Percentiles rank a stretch among this genome's conserved stretches.
Conservation (phyloP, 2,797 vertebrate species). For the Miichthys miiuy region DNA sequence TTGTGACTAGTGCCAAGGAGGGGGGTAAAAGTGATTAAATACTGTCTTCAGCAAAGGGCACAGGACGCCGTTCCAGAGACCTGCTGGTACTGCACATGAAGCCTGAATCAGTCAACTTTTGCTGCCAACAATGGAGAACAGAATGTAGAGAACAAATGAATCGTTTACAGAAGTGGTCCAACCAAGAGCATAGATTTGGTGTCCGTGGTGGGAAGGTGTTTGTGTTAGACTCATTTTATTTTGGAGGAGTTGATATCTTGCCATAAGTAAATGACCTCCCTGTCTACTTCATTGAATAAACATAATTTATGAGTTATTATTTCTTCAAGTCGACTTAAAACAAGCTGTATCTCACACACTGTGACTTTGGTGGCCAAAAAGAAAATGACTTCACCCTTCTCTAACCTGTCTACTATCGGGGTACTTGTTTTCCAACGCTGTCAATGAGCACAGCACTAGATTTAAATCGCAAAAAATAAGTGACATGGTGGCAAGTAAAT, state of each 20-base stretch:
- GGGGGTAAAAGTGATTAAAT: slow-evolving; percentile 41
- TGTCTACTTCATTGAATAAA: background rate
- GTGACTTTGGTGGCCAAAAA: too few relatives aligned
- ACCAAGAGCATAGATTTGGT: background rate
- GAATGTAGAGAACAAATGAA: background rate
- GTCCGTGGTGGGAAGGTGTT: background rate
- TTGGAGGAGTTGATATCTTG: background rate
- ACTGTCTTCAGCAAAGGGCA: slow-evolving; percentile 58
- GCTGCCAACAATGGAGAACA: slow-evolving; percentile 10
- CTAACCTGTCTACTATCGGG: background rate
- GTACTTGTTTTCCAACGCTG: background rate
- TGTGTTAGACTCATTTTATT: background rate
- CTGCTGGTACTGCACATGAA: slow-evolving; percentile 27
- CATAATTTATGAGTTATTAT: background rate
- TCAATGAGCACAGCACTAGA: too few relatives aligned
- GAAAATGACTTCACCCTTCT: too few relatives aligned
- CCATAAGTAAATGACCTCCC: background rate
- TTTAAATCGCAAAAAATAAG: background rate
- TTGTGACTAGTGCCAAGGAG: slow-evolving; percentile 50
- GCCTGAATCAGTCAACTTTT: slow-evolving; percentile 14
- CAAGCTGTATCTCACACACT: background rate
- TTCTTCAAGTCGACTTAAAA: background rate
- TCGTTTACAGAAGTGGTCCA: background rate
- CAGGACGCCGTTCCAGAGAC: slow-evolving; percentile 43
- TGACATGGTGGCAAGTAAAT: background rate